These are phyloP conservation scores for Athalia rosae DNA, from an alignment of 2,888 invertebrate genomes.

Conservation along the genomic window DNA sequence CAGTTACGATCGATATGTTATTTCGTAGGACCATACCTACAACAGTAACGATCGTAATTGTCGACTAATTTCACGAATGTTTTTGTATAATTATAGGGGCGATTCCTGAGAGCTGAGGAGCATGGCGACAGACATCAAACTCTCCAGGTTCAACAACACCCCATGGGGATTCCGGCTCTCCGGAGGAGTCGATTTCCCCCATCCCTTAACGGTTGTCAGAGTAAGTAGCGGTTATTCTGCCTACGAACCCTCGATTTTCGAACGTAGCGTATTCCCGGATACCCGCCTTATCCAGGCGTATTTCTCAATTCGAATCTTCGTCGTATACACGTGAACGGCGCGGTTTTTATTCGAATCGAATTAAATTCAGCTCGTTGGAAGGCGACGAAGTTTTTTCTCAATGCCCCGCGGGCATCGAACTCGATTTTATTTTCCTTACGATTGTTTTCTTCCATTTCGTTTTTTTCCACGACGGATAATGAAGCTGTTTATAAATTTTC, in stretches of 20 bases:
- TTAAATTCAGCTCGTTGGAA: no score
- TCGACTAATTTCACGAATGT: conserved; percentile 1
- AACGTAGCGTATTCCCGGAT: no score
- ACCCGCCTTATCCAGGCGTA: background rate
- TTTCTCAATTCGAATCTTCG: conserved; percentile 25
- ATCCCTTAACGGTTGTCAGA: conserved; percentile 69
- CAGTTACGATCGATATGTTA: no score
- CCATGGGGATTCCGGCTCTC: conserved; percentile 68
- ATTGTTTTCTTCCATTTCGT: background rate
- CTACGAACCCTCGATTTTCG: no score
- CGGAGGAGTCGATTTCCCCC: conserved; percentile 66
- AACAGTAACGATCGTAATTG: background rate
- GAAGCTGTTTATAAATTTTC: conserved; percentile 25
- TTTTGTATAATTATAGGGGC: conserved; percentile 8
- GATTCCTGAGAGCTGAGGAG: conserved; percentile 14
- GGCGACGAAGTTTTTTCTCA: conserved; percentile 16
- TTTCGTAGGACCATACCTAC: no score
- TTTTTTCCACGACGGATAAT: conserved; percentile 13
- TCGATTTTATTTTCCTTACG: conserved; percentile 3
- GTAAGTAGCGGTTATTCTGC: conserved; percentile 54
- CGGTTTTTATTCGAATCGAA: no score
- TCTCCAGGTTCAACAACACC: conserved; percentile 51
- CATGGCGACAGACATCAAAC: conserved; percentile 55
- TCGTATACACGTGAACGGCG: conserved; percentile 1
- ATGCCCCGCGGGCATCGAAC: background rate